Evolutionary conservation across 1,140 invertebrate genomes (phyloP).

Genomic region (Coptotermes formosanus): DNA sequence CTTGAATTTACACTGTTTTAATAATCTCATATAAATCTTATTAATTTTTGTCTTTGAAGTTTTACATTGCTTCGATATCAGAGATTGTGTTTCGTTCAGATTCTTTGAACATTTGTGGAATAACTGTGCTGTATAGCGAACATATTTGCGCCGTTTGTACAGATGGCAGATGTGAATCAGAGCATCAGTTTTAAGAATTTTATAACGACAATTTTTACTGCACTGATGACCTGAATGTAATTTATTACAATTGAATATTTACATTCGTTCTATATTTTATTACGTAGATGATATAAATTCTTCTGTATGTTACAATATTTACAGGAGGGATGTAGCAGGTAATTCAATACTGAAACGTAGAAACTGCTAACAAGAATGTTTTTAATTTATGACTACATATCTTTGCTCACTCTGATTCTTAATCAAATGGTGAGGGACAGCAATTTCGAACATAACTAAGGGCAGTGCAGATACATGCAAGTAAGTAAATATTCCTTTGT

Average conservation of each 20-base stretch:
- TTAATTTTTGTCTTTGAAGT: background rate
- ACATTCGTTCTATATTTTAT: background rate
- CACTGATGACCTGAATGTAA: too few relatives aligned
- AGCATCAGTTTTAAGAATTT: too few relatives aligned
- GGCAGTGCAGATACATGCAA: background rate
- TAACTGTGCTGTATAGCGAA: too few relatives aligned
- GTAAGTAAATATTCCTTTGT: background rate
- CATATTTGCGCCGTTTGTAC: too few relatives aligned
- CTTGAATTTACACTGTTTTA: background rate
- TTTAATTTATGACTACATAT: constrained; percentile 35
- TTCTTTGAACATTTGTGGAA: too few relatives aligned
- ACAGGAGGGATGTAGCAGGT: background rate
- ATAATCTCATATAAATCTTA: background rate
- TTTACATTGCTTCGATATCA: too few relatives aligned
- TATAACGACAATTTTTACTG: too few relatives aligned
- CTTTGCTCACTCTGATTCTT: constrained; percentile 36
- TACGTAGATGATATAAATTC: background rate
- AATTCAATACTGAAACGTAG: background rate
- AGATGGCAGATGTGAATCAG: too few relatives aligned
- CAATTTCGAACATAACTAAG: background rate
- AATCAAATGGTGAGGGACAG: constrained; percentile 29
- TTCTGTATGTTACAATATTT: background rate
- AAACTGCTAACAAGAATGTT: constrained; percentile 28
- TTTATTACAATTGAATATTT: background rate
- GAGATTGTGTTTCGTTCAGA: too few relatives aligned